Evolutionary conservation across 2,888 invertebrate genomes (phyloP).

Genomic region (Saturnia pavonia): DNA sequence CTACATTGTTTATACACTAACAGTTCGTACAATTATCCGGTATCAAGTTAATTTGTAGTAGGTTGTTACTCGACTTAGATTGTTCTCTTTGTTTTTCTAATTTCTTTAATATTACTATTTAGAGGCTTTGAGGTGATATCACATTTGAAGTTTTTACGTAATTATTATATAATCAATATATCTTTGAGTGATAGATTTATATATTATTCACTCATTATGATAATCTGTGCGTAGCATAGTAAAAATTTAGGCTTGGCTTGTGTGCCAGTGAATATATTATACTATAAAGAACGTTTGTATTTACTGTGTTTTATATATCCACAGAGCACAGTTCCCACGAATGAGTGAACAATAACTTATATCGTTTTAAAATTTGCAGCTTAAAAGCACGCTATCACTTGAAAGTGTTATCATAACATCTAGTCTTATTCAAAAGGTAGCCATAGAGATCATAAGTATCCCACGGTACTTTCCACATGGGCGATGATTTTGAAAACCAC

Average conservation of each 20-base stretch:
- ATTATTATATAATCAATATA: neutral
- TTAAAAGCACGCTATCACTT: neutral
- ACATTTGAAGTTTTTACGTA: neutral
- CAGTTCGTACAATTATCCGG: no score
- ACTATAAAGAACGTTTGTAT: no score
- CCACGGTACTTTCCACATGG: neutral
- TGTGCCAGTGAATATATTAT: no score
- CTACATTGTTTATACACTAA: no score
- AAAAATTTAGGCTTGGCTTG: neutral
- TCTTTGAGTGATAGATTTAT: neutral
- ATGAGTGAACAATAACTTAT: neutral
- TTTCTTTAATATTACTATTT: neutral
- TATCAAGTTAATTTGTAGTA: neutral
- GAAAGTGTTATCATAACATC: neutral
- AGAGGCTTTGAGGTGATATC: slow-evolving; percentile 2
- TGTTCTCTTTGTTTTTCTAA: neutral
- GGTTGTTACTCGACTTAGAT: slow-evolving; percentile 3
- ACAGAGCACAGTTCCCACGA: neutral
- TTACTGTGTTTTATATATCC: neutral
- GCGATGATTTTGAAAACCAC: neutral
- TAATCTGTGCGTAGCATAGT: neutral
- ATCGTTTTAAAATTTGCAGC: neutral
- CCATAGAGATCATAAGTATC: neutral
- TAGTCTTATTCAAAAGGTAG: neutral
- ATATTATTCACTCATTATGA: neutral